Base-by-base conservation (phyloP, 2,797 vertebrate species). In the Chelon auratus region DNA sequence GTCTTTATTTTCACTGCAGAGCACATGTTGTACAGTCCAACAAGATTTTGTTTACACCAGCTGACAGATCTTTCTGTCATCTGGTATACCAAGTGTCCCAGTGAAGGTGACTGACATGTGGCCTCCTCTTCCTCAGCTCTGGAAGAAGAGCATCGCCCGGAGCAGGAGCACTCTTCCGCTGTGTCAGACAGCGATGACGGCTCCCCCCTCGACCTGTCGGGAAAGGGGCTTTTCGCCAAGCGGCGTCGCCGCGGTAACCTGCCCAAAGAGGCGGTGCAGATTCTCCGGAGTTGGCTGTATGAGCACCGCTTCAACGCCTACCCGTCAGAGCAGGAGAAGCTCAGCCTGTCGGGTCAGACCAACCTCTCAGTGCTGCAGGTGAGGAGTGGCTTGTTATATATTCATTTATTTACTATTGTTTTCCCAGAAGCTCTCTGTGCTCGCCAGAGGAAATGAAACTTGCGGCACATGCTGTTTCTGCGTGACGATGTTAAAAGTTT, bases 221-320 rank as follows among this genome's bases (percentile, higher is more conserved):
- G 91, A 4, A 92, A 85, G 59, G 91, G 88, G 5, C 89, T 93
- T 68, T 70, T 92, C 0, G 92, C 88, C 75, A 99, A 99, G 90
- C 96, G 96, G 59, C 97, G 97, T 83, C 95, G 97, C 69, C 94
- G 97, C 22, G 97, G 97, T 67, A 99, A 99, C 79, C 95, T 99
- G 54, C 98, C 98, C 22, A 98, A 98, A 84, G 97, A 97, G 84
- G 95, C 97, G 0, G 98, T 99, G 81, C 96, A 97, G 90, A 96
- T 97, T 76, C 95, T 99, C 13, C 93, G 96, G n/a, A 95, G 95
- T 89, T 99, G 98, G 98, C 93, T 99, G 50, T 98, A 97, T 1
- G 93, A 98, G 70, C 97, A 99, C 72, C 96, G 97, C 70, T 97
- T 97, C 92, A 98, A 99, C 0, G 97, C 98, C 26, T 99, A 98